Percentiles rank a stretch among this genome's conserved stretches.
Evolutionary conservation across 2,113 vertebrate species (phyloP).

Genomic region (Psittacus erithacus): DNA sequence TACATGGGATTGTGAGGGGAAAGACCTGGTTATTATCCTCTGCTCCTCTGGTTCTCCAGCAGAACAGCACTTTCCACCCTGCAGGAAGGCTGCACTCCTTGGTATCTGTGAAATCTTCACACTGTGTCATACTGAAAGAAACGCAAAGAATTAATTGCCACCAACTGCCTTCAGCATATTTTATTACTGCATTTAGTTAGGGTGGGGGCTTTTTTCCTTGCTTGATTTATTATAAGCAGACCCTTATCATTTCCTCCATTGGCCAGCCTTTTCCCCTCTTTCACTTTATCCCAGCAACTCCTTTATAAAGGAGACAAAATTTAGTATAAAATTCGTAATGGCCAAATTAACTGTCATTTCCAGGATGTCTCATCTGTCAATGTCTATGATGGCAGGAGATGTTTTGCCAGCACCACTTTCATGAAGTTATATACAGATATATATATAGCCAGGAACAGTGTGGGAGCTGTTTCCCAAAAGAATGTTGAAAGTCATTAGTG

Average conservation of each 20-base stretch:
- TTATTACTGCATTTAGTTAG: neutral
- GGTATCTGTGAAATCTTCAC: neutral
- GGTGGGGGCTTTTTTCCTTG: neutral
- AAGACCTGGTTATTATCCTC: neutral
- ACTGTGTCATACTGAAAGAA: neutral
- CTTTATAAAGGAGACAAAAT: neutral
- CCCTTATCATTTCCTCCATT: neutral
- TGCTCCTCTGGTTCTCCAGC: neutral
- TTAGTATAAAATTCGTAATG: neutral
- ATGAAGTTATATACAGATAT: neutral
- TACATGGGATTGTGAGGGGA: neutral
- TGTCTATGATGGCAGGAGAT: neutral
- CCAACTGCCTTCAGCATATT: neutral
- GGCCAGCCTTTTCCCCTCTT: neutral
- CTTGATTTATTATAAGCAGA: neutral
- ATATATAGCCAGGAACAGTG: constrained; percentile 8
- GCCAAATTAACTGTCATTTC: neutral
- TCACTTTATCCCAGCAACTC: neutral
- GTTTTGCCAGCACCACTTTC: neutral
- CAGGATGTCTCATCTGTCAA: constrained; percentile 18
- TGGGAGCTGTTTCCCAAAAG: constrained; percentile 26
- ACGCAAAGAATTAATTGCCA: neutral
- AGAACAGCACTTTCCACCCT: neutral
- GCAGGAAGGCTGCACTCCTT: neutral
- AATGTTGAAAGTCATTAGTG: neutral